Evolutionary conservation across 2,888 invertebrate genomes (phyloP).

Genomic region (Yponomeuta malinellus): DNA sequence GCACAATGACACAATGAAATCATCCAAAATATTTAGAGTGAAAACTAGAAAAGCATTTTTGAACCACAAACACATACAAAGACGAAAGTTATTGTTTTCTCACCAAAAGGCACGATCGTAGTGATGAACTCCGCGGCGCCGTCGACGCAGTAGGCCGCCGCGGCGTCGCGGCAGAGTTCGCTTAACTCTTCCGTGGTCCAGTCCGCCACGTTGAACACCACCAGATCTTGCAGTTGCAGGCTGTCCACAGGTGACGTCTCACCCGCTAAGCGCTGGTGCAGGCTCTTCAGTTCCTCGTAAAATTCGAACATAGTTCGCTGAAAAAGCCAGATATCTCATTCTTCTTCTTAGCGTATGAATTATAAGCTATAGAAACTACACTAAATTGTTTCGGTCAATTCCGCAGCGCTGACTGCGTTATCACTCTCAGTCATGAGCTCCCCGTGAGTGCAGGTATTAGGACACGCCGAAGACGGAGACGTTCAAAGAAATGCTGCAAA

Average conservation of each 20-base stretch:
- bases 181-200: constrained; percentile 59
- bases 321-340: constrained; percentile 17
- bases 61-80: no score
- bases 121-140: constrained; percentile 44
- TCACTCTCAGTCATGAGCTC: no score
- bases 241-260: constrained; percentile 48
- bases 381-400: no score
- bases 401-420: no score
- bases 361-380: background rate
- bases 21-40: no score
- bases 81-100: constrained; percentile 7
- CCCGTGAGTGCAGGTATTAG: no score
- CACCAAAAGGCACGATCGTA: constrained; percentile 44
- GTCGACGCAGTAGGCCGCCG: constrained; percentile 34
- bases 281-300: constrained; percentile 43
- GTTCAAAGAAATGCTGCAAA: no score
- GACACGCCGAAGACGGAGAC: no score
- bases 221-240: constrained; percentile 41
- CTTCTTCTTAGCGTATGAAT: background rate
- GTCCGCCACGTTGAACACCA: constrained; percentile 61
- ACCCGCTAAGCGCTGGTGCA: constrained; percentile 48
- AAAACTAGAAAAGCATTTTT: no score
- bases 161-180: constrained; percentile 50
- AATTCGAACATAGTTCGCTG: constrained; percentile 58
- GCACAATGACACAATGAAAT: no score